A percentile compares a stretch with the other conserved stretches of the same genome.
Evolutionary conservation across 2,797 vertebrate species (phyloP).

Genomic region (Hippocampus kuda): DNA sequence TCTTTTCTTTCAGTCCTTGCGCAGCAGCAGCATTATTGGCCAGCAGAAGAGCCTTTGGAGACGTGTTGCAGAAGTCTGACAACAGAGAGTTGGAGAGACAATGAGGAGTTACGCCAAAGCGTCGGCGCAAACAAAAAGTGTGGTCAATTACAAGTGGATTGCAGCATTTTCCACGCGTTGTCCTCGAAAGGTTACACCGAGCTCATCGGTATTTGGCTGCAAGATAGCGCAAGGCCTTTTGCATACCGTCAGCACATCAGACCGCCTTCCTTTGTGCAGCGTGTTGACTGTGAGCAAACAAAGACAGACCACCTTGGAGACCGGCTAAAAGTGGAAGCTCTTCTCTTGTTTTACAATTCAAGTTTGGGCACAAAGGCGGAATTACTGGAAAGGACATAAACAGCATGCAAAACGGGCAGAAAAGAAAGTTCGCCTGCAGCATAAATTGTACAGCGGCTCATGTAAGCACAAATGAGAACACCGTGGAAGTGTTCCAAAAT

Average conservation of each 20-base stretch:
- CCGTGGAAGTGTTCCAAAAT: background rate
- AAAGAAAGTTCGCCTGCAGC: background rate
- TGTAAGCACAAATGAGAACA: conserved; percentile 1
- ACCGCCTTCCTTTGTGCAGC: background rate
- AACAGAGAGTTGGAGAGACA: background rate
- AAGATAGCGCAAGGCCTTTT: background rate
- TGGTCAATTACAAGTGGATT: background rate
- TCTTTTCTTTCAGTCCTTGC: background rate
- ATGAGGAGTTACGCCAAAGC: background rate
- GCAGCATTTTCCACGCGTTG: background rate
- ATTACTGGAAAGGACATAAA: background rate
- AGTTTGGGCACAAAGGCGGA: background rate
- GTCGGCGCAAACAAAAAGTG: background rate
- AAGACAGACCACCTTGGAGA: conserved; percentile 1
- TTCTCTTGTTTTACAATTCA: background rate
- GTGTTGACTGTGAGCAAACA: conserved; percentile 4
- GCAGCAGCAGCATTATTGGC: background rate
- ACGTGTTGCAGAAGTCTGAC: background rate
- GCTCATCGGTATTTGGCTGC: background rate
- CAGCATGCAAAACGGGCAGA: background rate
- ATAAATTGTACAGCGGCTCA: background rate
- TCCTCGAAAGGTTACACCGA: background rate
- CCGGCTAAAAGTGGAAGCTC: background rate
- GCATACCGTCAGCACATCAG: background rate
- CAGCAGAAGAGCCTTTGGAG: background rate